Conservation (phyloP, 1,140 invertebrate species). For the Littorina saxatilis region DNA sequence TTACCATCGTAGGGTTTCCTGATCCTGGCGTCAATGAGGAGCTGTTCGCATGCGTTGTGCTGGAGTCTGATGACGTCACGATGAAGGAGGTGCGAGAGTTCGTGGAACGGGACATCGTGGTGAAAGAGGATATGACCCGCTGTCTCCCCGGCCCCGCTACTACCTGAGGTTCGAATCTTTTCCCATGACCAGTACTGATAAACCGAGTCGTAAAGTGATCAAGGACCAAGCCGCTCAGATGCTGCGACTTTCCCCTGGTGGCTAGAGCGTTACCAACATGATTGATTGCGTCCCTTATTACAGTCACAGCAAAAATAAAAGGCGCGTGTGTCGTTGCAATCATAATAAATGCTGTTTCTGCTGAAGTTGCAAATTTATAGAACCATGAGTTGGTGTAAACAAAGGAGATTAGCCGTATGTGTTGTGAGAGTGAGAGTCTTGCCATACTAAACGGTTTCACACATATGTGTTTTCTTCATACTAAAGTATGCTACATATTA, state of each 20-base stretch:
- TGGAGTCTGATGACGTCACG: background rate
- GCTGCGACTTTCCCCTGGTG: too few relatives aligned
- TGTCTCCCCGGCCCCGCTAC: slow-evolving; percentile 9
- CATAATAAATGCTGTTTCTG: background rate
- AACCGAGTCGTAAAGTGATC: background rate
- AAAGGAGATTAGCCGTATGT: background rate
- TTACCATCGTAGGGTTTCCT: background rate
- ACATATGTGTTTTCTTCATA: background rate
- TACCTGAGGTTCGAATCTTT: slow-evolving; percentile 20
- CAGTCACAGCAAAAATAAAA: background rate
- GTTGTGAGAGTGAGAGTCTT: background rate
- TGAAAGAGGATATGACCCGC: background rate
- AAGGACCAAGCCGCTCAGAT: background rate
- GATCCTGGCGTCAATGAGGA: background rate
- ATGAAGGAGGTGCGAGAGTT: background rate
- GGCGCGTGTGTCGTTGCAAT: background rate
- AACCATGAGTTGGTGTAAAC: too few relatives aligned
- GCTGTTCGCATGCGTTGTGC: slow-evolving; percentile 22
- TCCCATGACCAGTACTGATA: background rate
- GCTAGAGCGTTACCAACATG: too few relatives aligned
- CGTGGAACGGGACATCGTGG: slow-evolving; percentile 19
- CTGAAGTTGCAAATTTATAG: too few relatives aligned
- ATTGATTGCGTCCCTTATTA: too few relatives aligned
- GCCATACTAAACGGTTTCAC: background rate
- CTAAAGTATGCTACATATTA: background rate